Percentiles rank a stretch among this genome's conserved stretches.
These are phyloP conservation scores for Hemistola chrysoprasaria DNA, from an alignment of 2,888 invertebrate species.

Conservation along the genomic window DNA sequence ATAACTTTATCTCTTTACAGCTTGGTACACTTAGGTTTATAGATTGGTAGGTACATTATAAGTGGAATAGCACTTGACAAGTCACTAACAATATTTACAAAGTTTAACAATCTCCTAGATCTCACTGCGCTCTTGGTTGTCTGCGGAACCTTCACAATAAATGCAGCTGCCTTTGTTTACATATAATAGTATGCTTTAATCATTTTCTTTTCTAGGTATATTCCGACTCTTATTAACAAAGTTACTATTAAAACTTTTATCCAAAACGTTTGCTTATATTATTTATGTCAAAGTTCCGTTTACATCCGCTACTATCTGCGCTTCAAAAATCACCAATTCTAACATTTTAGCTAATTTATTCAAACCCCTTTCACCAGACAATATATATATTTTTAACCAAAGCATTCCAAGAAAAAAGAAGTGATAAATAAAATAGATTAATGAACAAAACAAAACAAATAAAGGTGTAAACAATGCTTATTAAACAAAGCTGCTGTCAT, in stretches of 20 bases:
- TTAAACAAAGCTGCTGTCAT: too few relatives aligned
- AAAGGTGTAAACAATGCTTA: too few relatives aligned
- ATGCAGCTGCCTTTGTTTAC: too few relatives aligned
- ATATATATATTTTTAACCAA: slow-evolving; percentile 7
- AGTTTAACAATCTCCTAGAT: slow-evolving; percentile 60
- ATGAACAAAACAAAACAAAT: too few relatives aligned
- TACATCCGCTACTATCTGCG: background rate
- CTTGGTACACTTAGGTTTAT: slow-evolving; percentile 48
- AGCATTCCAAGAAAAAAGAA: background rate
- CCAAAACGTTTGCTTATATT: too few relatives aligned
- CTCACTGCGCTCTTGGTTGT: slow-evolving; percentile 42
- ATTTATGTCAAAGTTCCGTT: background rate
- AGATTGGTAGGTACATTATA: slow-evolving; percentile 37
- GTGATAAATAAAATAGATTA: too few relatives aligned
- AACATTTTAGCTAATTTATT: slow-evolving; percentile 5
- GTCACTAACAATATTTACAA: slow-evolving; percentile 74
- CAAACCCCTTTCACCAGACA: slow-evolving; percentile 3
- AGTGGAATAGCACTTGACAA: slow-evolving; percentile 63
- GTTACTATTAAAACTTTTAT: too few relatives aligned
- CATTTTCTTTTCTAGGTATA: too few relatives aligned
- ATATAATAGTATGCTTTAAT: too few relatives aligned
- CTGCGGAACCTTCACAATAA: slow-evolving; percentile 18
- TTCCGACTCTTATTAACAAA: too few relatives aligned
- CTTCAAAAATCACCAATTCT: slow-evolving; percentile 9
- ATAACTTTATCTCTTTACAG: slow-evolving; percentile 60